Percentiles rank a stretch among this genome's conserved stretches.
Conservation (phyloP, 2,113 vertebrate species). For the Leucosticte australis region DNA sequence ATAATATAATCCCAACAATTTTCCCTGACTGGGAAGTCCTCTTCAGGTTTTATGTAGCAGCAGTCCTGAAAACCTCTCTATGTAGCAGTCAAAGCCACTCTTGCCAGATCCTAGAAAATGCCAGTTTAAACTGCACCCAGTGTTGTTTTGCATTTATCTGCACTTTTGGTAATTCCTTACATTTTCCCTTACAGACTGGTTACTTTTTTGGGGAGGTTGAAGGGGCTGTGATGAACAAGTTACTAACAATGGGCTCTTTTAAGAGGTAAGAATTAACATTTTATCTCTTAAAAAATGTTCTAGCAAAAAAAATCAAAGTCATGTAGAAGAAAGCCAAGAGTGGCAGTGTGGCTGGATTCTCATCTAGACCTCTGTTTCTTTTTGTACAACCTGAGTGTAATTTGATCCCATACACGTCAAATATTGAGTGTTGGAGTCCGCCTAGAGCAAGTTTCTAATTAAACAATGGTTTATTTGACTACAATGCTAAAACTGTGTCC, state of each 20-base stretch:
- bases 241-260: constrained; percentile 96
- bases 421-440: not conserved
- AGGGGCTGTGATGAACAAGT: constrained; percentile 97
- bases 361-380: not conserved
- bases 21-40: not conserved
- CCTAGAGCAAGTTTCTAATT: constrained; percentile 21
- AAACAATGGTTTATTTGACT: not conserved
- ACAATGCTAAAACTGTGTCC: not conserved
- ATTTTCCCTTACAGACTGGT: constrained; percentile 84
- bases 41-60: constrained; percentile 13
- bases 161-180: constrained; percentile 17
- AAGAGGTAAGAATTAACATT: constrained; percentile 84
- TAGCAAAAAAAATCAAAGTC: not conserved
- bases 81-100: constrained; percentile 53
- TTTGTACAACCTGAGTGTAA: not conserved
- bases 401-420: not conserved
- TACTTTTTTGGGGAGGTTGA: constrained; percentile 96
- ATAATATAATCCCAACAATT: not conserved
- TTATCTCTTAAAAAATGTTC: not conserved
- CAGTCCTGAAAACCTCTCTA: constrained; percentile 23
- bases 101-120: constrained; percentile 43
- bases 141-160: not conserved
- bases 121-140: constrained; percentile 47
- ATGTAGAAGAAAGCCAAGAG: not conserved
- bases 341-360: not conserved